Conservation (phyloP, 2,113 vertebrate species). For the Pituophis catenifer region DNA sequence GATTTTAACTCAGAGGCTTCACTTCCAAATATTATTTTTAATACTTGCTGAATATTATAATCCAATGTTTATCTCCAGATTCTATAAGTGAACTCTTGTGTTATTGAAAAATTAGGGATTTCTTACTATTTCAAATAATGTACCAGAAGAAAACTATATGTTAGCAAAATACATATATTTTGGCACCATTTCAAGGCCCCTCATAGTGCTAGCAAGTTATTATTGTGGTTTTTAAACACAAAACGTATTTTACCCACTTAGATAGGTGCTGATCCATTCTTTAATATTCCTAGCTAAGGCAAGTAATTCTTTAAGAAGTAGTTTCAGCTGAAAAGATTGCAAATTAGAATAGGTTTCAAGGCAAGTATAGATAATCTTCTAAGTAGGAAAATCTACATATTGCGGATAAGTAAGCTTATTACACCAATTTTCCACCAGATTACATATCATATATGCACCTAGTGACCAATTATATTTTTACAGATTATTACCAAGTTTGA, state of each 20-base stretch:
- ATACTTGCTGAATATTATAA: background rate
- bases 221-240: background rate
- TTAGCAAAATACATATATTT: background rate
- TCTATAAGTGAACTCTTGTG: background rate
- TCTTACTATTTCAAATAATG: background rate
- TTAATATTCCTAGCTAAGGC: slow-evolving; percentile 9
- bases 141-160: background rate
- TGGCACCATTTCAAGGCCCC: slow-evolving; percentile 9
- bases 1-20: background rate
- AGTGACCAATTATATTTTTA: slow-evolving; percentile 7
- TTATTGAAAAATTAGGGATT: background rate
- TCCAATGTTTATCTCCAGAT: background rate
- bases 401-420: background rate
- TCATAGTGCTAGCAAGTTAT: background rate
- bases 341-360: background rate
- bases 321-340: background rate
- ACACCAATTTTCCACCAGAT: background rate
- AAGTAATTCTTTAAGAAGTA: background rate
- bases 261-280: slow-evolving; percentile 26
- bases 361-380: background rate
- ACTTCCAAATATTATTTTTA: background rate
- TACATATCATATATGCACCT: background rate
- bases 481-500: slow-evolving; percentile 27
- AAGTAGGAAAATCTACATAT: background rate
- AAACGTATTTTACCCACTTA: background rate